Conservation (phyloP, 2,113 vertebrate genomes). For the Ceyx melanurus region DNA sequence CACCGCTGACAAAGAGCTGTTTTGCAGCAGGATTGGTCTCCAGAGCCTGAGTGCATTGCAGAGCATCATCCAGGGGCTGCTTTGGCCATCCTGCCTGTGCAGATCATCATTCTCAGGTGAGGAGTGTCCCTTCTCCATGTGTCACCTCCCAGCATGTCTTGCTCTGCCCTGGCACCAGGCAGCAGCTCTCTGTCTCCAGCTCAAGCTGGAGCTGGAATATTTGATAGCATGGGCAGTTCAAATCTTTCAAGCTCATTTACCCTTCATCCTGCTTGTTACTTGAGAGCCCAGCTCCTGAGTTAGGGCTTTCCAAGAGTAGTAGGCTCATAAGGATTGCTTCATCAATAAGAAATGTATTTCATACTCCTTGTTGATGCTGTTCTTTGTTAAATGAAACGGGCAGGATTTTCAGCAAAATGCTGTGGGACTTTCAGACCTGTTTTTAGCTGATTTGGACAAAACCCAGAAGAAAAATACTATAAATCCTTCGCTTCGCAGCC, state of each 20-base stretch:
- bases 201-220: background rate
- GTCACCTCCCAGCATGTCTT: background rate
- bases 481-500: slow-evolving; percentile 10
- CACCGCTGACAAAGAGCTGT: background rate
- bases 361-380: background rate
- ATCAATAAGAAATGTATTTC: background rate
- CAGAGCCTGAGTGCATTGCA: background rate
- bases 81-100: rapidly evolving
- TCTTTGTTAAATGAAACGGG: background rate
- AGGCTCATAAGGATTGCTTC: background rate
- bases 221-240: background rate
- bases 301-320: background rate
- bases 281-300: background rate
- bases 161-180: rapidly evolving
- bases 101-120: rapidly evolving
- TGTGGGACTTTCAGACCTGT: background rate
- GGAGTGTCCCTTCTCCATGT: rapidly evolving
- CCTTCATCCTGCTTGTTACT: background rate
- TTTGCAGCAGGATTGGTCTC: background rate
- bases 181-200: background rate
- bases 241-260: background rate
- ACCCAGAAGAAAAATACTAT: background rate
- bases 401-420: background rate
- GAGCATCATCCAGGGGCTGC: background rate
- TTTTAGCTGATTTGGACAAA: slow-evolving; percentile 30